Evolutionary conservation across 2,797 vertebrate species (phyloP).

Genomic region (Morelia viridis): DNA sequence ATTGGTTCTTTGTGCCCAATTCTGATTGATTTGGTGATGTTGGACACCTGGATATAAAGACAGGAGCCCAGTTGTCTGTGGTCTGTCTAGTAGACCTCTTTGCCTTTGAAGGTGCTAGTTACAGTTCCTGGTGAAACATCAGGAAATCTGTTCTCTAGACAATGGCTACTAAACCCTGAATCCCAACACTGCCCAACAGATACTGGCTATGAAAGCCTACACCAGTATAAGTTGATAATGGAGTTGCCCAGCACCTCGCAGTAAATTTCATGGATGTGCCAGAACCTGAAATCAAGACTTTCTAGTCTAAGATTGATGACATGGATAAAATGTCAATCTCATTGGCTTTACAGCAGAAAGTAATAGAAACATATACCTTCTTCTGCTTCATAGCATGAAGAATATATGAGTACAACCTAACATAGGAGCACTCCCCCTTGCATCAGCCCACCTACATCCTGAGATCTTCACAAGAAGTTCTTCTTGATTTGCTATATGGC

Average conservation of each 20-base stretch:
- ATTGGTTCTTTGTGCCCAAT: neutral
- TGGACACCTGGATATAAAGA: neutral
- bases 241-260: neutral
- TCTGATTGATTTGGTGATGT: neutral
- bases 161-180: neutral
- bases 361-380: neutral
- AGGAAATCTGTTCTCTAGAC: neutral
- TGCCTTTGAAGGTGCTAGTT: neutral
- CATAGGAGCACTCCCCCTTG: neutral
- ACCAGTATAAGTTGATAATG: neutral
- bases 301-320: neutral
- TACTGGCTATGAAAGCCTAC: neutral
- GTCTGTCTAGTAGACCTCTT: neutral
- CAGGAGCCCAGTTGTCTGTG: neutral
- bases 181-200: neutral
- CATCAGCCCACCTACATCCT: neutral
- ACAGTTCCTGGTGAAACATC: neutral
- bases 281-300: neutral
- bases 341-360: neutral
- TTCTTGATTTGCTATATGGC: neutral
- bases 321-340: too few species aligned
- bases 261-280: neutral
- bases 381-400: neutral
- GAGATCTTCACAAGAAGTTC: neutral
- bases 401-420: neutral